Percentiles rank a stretch among this genome's conserved stretches.
Evolutionary conservation across 2,113 vertebrate genomes (phyloP).

Genomic region (Naja naja): DNA sequence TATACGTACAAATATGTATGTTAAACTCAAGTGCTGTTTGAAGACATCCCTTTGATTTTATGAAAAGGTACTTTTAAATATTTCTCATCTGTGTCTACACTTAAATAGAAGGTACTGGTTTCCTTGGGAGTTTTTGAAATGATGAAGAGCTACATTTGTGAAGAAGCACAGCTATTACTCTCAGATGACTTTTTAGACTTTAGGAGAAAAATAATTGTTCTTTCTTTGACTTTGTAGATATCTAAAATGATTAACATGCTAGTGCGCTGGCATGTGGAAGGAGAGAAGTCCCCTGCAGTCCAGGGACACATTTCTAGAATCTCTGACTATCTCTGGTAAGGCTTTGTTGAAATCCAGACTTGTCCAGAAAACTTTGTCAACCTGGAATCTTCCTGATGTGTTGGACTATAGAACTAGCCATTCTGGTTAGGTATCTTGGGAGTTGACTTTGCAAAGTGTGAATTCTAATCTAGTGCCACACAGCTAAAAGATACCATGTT

Average conservation of each 20-base stretch:
- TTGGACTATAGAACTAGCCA: neutral
- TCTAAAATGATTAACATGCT: conserved; percentile 97
- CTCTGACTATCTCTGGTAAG: conserved; percentile 93
- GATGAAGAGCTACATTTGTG: neutral
- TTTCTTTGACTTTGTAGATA: conserved; percentile 71
- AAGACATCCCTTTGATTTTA: neutral
- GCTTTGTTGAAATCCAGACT: neutral
- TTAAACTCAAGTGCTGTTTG: neutral
- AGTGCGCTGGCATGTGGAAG: conserved; percentile 87
- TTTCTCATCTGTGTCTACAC: neutral
- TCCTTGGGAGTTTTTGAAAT: neutral
- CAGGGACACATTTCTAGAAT: conserved; percentile 89
- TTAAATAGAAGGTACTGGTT: neutral
- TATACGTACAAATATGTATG: too few species aligned
- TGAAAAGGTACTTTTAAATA: neutral
- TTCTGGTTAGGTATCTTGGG: neutral
- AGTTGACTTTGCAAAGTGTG: neutral
- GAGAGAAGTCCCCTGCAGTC: conserved; percentile 78
- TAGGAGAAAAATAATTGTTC: neutral
- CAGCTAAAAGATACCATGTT: neutral
- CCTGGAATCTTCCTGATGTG: neutral
- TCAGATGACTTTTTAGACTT: neutral
- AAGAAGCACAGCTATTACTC: neutral
- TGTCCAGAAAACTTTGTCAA: neutral
- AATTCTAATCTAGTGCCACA: neutral